Conservation (phyloP, 2,797 vertebrate genomes). For the Orestias chungarensis region DNA sequence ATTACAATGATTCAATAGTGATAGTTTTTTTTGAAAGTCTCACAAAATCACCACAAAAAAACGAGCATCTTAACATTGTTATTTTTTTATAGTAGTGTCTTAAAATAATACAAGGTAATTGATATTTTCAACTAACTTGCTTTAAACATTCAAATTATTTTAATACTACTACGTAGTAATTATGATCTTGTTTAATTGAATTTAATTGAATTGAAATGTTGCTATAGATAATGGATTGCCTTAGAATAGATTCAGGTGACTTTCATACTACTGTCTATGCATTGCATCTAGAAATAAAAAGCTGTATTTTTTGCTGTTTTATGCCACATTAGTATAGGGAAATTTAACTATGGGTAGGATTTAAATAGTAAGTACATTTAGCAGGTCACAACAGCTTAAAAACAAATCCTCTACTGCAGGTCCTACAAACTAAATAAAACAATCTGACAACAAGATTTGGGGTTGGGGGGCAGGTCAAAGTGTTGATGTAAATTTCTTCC, state of each 20-base stretch:
- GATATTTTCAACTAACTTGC: not conserved
- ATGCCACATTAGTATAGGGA: not conserved
- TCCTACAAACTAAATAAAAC: not conserved
- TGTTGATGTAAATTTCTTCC: not conserved
- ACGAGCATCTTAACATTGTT: not conserved
- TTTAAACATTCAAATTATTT: not conserved
- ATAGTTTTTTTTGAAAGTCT: conserved; percentile 11
- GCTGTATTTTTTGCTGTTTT: not conserved
- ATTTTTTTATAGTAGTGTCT: not conserved
- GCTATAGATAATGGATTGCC: not conserved
- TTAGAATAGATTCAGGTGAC: not conserved
- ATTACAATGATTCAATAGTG: conserved; percentile 2
- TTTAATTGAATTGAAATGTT: not conserved
- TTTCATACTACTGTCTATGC: not conserved
- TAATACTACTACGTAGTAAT: not conserved
- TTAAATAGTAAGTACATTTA: not conserved
- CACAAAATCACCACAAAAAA: not conserved
- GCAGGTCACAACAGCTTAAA: not conserved
- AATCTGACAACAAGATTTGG: not conserved
- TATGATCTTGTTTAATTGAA: not conserved
- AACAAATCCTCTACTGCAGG: not conserved
- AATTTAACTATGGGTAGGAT: not conserved
- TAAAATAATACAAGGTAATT: not conserved
- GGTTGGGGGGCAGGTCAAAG: not conserved
- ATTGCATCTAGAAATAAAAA: not conserved